Evolutionary conservation across 1,140 invertebrate genomes (phyloP), one percentile per base, ranked within the genome.

Genomic region (Danaus melanippus): DNA sequence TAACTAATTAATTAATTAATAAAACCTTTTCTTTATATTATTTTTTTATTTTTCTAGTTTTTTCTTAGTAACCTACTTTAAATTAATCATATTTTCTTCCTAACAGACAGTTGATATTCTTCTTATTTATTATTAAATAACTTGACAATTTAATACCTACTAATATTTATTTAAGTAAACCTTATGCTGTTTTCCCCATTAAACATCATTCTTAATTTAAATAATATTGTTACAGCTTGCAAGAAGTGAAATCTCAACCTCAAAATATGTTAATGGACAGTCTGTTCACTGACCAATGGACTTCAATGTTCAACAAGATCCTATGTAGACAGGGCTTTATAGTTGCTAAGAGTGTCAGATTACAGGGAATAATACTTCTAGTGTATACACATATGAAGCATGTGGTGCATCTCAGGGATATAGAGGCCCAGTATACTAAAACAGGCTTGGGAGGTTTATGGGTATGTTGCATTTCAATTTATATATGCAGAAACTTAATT

Each of bases 361-460:
- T 96, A 50, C 94, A 96, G 79, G 95, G 95, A 10, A 86, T 97
- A 11, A 80, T 96, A 10, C 76, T 97, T 12, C 90, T 91, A 61
- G 85, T 95, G 9, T 97, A 95, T 72, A 90, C 91, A 32, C 89
- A 94, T 48, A 88, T 93, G 62, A 92, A 92, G 67, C 94, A 97
- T 87, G 79, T 98, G 0, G 88, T 90, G 12, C 92, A 94, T 85
- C 78, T 97, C 17, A 89, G 94, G 64, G 92, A 94, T 70, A 92
- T 98, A 49, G 94, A 97, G 77, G 92, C 92, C 11, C 91, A 94
- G 67, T 94, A 93, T 70, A 97, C 95, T 0, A 91, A 92, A 67
- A 97, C 96, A 48, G 97, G 96, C 0, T 90, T 98, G 60, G 92
- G 92, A 41, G 97, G 97, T 55, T 91, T 96, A 76, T 97, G 95